Conservation (phyloP, 2,113 vertebrate species). For the Trematomus loennbergii region DNA sequence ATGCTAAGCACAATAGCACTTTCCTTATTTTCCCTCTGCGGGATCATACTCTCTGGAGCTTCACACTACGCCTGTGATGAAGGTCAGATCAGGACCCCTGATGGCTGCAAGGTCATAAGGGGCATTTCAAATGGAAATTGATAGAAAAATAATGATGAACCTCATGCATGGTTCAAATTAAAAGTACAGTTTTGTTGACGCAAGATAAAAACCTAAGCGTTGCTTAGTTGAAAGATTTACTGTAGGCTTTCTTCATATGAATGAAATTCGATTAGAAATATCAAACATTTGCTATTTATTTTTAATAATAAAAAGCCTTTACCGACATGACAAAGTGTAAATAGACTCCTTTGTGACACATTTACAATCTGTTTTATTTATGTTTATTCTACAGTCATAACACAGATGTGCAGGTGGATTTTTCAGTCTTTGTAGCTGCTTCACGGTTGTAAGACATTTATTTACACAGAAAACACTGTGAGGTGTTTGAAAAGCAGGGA, state of each 20-base stretch:
- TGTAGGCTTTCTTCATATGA: neutral
- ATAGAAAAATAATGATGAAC: neutral
- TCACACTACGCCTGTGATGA: constrained; percentile 26
- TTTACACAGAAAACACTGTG: constrained; percentile 39
- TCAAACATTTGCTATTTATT: neutral
- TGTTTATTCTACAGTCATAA: neutral
- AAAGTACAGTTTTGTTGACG: constrained; percentile 18
- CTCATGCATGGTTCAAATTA: constrained; percentile 1
- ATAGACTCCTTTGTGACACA: neutral
- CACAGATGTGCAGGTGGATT: constrained; percentile 16
- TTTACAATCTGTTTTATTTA: constrained; percentile 6
- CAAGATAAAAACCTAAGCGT: neutral
- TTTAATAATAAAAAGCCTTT: neutral
- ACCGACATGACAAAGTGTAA: neutral
- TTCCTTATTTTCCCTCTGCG: constrained; percentile 42
- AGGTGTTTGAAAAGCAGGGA: neutral
- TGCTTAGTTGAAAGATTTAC: neutral
- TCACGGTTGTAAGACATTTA: constrained; percentile 6
- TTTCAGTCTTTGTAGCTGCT: neutral
- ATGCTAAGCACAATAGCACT: constrained; percentile 36
- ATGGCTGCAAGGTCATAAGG: constrained; percentile 9
- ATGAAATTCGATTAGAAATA: neutral
- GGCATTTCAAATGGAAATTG: constrained; percentile 22
- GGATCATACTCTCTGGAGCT: constrained; percentile 38
- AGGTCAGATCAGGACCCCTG: constrained; percentile 39